Evolutionary conservation across 2,888 invertebrate genomes (phyloP).

Genomic region (Drosophila parthenogenetica): DNA sequence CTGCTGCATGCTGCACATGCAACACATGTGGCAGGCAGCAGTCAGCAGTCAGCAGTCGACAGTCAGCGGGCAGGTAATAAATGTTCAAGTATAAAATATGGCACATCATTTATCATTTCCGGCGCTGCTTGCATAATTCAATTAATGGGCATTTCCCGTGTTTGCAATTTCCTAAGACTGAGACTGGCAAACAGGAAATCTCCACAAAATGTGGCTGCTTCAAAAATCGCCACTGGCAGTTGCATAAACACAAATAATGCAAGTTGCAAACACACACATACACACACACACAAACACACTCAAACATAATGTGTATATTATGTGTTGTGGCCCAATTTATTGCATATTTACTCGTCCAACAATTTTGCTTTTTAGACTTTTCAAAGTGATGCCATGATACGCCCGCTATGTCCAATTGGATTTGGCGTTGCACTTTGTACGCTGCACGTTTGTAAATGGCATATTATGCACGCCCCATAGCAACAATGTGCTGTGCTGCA

Average conservation of each 20-base stretch:
- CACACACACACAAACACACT: conserved; percentile 13
- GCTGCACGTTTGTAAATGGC: conserved; percentile 8
- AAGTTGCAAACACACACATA: conserved; percentile 15
- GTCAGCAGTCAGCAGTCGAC: neutral
- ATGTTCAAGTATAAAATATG: conserved; percentile 60
- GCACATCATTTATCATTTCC: conserved; percentile 79
- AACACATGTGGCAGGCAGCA: conserved; percentile 14
- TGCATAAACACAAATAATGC: conserved; percentile 40
- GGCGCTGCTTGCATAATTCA: conserved; percentile 71
- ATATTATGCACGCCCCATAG: conserved; percentile 50
- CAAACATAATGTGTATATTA: conserved; percentile 11
- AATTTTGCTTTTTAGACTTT: conserved; percentile 14
- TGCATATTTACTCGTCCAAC: conserved; percentile 40
- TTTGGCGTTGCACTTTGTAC: conserved; percentile 16
- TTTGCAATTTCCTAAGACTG: conserved; percentile 51
- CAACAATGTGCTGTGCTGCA: conserved; percentile 19
- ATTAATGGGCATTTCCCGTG: conserved; percentile 74
- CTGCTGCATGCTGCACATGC: conserved; percentile 13
- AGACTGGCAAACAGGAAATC: conserved; percentile 52
- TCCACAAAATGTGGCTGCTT: conserved; percentile 33
- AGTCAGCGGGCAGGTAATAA: conserved; percentile 16
- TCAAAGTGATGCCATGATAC: conserved; percentile 46
- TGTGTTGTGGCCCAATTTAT: conserved; percentile 25
- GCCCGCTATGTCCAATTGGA: conserved; percentile 27
- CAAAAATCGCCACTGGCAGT: conserved; percentile 47